Conservation (phyloP, 2,888 invertebrate genomes). For the Mystacides longicornis region DNA sequence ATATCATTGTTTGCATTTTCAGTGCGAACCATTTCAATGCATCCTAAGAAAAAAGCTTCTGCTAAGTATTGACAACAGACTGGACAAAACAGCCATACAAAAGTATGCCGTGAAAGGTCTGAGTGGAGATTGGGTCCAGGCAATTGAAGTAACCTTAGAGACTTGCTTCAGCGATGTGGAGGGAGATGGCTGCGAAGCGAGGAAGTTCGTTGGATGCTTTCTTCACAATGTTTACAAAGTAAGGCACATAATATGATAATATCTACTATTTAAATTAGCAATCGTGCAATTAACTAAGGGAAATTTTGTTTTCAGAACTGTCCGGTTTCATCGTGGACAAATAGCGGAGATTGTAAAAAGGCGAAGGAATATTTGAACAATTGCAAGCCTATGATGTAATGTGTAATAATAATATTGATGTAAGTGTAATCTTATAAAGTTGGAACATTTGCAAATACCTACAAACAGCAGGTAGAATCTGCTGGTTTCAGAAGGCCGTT, state of each 20-base stretch:
- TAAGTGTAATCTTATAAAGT: no score
- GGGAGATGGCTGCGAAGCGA: not conserved
- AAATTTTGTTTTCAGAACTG: constrained; percentile 4
- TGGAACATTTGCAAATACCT: no score
- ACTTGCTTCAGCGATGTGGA: not conserved
- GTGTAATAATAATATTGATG: no score
- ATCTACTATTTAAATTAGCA: not conserved
- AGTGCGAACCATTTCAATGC: not conserved
- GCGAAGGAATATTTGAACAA: not conserved
- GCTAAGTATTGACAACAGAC: not conserved
- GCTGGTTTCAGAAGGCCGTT: no score
- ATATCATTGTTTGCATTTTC: not conserved
- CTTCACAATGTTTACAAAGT: not conserved
- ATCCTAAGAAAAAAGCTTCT: not conserved
- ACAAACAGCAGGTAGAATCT: no score
- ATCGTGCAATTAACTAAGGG: not conserved
- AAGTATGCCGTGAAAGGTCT: not conserved
- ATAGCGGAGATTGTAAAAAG: not conserved
- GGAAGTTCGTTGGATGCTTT: not conserved
- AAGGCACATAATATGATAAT: no score
- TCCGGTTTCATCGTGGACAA: not conserved
- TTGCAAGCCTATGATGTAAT: not conserved
- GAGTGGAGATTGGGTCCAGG: not conserved
- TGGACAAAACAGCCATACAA: not conserved
- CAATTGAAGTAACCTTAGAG: not conserved